Evolutionary conservation across 1,140 invertebrate genomes (phyloP).

Genomic region (Drosophila suzukii): DNA sequence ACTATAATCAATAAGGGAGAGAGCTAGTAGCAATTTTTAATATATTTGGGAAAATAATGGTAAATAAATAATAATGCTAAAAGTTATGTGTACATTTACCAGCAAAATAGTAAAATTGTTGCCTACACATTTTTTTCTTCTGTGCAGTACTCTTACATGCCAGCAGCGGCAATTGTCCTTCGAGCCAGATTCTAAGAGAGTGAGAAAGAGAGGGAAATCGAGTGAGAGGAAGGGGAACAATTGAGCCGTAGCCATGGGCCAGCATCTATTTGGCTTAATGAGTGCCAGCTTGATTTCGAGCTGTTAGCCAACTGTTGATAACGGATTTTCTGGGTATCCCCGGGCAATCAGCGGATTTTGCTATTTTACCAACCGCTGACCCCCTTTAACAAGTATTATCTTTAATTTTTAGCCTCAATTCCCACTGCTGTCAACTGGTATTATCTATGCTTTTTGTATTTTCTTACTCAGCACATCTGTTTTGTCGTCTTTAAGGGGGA

Average conservation of each 20-base stretch:
- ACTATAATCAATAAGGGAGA: no score
- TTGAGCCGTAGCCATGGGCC: slow-evolving; percentile 15
- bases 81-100: no score
- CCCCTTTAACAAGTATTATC: slow-evolving; percentile 18
- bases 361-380: background rate
- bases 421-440: background rate
- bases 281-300: slow-evolving; percentile 45
- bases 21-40: no score
- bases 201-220: slow-evolving; percentile 4
- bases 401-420: background rate
- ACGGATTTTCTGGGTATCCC: slow-evolving; percentile 35
- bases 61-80: no score
- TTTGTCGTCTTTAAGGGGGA: background rate
- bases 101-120: no score
- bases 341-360: slow-evolving; percentile 19
- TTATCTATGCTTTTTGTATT: background rate
- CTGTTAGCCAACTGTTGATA: slow-evolving; percentile 43
- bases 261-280: slow-evolving; percentile 47
- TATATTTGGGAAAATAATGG: no score
- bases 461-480: background rate
- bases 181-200: slow-evolving; percentile 21
- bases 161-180: slow-evolving; percentile 62
- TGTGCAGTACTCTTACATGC: background rate
- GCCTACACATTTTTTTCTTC: no score
- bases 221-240: background rate